Percentiles rank a stretch among this genome's conserved stretches.
Evolutionary conservation across 2,888 invertebrate species (phyloP).

Genomic region (Xanthorhoe spadicearia): DNA sequence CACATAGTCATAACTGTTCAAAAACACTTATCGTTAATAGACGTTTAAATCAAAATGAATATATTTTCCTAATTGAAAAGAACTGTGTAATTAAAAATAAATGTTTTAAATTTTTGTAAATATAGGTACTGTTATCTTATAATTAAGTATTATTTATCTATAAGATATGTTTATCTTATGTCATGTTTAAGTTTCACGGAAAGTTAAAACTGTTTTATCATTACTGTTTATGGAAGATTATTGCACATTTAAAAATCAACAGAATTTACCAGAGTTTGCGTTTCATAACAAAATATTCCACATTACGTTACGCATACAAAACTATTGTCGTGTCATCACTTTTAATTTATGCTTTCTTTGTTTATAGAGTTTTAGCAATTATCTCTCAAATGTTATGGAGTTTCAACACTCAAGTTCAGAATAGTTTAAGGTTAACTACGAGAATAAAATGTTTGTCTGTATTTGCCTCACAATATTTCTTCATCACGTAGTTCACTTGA

Average conservation of each 20-base stretch:
- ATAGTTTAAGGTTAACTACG: neutral
- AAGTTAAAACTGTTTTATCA: no score
- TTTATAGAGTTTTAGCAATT: constrained; percentile 1
- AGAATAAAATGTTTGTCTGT: neutral
- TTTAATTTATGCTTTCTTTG: neutral
- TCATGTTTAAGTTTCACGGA: neutral
- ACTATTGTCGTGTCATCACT: neutral
- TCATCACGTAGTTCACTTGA: neutral
- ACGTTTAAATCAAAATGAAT: neutral
- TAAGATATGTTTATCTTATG: no score
- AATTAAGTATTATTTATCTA: neutral
- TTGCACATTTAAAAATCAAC: neutral
- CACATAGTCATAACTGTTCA: neutral
- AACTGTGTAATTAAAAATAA: neutral
- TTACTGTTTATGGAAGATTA: neutral
- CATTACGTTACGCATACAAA: neutral
- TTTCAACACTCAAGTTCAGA: neutral
- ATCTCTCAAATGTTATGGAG: neutral
- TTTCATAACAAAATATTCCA: neutral
- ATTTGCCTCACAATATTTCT: neutral
- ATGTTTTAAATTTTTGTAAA: neutral
- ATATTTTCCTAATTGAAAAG: neutral
- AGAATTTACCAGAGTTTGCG: neutral
- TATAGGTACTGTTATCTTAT: neutral
- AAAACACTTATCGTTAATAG: neutral